phyloP scores from a whole-genome alignment of 2,888 invertebrate species.

The Pristionchus fissidentatus region DNA sequence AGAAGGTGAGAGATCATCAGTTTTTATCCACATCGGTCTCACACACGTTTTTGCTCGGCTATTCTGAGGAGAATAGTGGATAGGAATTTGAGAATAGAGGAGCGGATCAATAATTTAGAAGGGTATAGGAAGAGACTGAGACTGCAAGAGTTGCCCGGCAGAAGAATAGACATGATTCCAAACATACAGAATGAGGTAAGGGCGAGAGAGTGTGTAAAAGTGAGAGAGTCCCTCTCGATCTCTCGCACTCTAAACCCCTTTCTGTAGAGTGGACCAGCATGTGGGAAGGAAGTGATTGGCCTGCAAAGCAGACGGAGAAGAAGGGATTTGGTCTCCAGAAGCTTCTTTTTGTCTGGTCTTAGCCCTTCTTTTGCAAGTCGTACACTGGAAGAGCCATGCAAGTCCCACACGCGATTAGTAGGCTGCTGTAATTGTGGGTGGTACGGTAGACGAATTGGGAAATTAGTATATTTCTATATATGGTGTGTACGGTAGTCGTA shows the following conservation, averaged over 20 bases:
- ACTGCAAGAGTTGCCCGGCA: background rate
- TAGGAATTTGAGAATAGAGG: background rate
- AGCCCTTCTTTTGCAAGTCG: background rate
- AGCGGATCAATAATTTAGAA: slow-evolving; percentile 3
- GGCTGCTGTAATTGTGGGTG: too few relatives aligned
- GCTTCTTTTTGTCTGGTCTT: background rate
- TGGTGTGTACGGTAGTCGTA: background rate
- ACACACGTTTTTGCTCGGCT: background rate
- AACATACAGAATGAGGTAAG: too few relatives aligned
- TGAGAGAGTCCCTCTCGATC: too few relatives aligned
- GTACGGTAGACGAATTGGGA: too few relatives aligned
- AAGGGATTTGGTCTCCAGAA: background rate
- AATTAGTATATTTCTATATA: too few relatives aligned
- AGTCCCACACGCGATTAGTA: background rate
- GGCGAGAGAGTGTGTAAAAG: too few relatives aligned
- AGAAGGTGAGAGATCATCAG: background rate
- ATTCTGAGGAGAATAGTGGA: slow-evolving; percentile 11
- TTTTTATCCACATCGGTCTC: background rate
- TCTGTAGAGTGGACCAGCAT: too few relatives aligned
- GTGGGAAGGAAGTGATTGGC: background rate
- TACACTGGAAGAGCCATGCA: background rate
- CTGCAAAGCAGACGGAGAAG: background rate
- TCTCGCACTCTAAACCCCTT: too few relatives aligned
- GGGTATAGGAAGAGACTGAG: background rate
- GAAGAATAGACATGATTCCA: too few relatives aligned